These are phyloP conservation scores for Heteractis magnifica DNA, from an alignment of 92 coral and sea anemone species.

Conservation along the genomic window DNA sequence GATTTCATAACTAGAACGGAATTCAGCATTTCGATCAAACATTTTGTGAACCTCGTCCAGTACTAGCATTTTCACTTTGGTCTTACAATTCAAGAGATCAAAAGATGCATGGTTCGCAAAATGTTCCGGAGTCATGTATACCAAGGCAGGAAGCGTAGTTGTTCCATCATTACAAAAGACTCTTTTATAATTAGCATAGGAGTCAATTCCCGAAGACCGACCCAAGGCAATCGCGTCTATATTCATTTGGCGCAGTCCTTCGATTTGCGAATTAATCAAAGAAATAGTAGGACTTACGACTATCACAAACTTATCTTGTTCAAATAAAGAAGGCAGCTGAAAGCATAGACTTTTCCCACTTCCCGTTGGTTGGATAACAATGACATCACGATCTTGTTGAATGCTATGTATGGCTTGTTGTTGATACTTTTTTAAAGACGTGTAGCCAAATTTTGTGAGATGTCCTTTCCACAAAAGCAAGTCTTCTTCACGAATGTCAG, in stretches of 20 bases:
- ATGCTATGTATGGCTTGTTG: conserved; percentile 46
- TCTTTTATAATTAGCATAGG: conserved; percentile 35
- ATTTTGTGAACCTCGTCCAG: conserved; percentile 60
- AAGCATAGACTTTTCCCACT: conserved; percentile 60
- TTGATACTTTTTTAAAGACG: conserved; percentile 42
- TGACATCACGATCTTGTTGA: conserved; percentile 27
- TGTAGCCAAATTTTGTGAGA: conserved; percentile 47
- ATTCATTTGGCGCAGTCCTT: conserved; percentile 15
- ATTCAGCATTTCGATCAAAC: conserved; percentile 48
- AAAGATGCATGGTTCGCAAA: conserved; percentile 24
- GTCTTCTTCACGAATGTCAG: conserved; percentile 33
- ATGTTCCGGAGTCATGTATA: conserved; percentile 56
- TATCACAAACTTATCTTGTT: conserved; percentile 19
- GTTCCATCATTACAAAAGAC: background rate
- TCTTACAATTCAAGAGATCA: conserved; percentile 6
- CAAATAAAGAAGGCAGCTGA: conserved; percentile 50
- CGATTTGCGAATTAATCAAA: conserved; percentile 52
- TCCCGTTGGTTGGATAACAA: conserved; percentile 61
- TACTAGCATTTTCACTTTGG: conserved; percentile 34
- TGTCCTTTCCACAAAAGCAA: conserved; percentile 53
- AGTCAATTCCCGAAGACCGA: conserved; percentile 30
- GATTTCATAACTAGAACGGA: conserved; percentile 44
- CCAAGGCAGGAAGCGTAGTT: conserved; percentile 30
- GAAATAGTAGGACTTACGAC: conserved; percentile 52
- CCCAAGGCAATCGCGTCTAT: conserved; percentile 51